A percentile compares a stretch with the other conserved stretches of the same genome.
These are phyloP conservation scores for Pachydiplax longipennis DNA, from an alignment of 2,888 invertebrate species.

Conservation along the genomic window DNA sequence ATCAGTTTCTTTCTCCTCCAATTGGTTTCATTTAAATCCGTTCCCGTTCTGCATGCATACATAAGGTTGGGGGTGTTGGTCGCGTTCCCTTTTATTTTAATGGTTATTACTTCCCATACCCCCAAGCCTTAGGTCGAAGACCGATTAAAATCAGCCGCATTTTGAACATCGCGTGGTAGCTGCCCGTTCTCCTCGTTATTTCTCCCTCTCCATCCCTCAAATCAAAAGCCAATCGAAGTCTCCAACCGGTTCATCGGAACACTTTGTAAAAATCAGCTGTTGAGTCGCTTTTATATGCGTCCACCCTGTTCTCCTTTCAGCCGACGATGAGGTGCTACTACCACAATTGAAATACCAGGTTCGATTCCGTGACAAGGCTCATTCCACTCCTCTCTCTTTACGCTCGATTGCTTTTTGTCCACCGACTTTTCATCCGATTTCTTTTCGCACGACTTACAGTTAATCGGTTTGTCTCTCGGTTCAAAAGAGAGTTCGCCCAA, in stretches of 20 bases:
- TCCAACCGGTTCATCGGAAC: slow-evolving; percentile 3
- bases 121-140: not conserved
- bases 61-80: not conserved
- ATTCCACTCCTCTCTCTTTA: not conserved
- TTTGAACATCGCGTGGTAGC: not conserved
- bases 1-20: too few relatives aligned
- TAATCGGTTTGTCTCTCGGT: not conserved
- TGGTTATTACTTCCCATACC: not conserved
- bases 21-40: too few relatives aligned
- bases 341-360: not conserved
- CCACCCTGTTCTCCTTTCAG: not conserved
- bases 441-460: not conserved
- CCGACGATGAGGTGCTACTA: too few relatives aligned
- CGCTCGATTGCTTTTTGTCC: not conserved
- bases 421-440: not conserved
- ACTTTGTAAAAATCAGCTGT: slow-evolving; percentile 15
- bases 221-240: not conserved
- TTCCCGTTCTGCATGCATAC: too few relatives aligned
- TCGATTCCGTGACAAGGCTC: not conserved
- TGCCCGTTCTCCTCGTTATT: not conserved
- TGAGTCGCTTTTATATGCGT: not conserved
- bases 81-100: not conserved
- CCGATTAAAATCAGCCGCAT: slow-evolving; percentile 27
- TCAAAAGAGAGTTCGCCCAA: too few relatives aligned
- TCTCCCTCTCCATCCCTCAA: not conserved